phyloP scores from a whole-genome alignment of 1,140 invertebrate genomes.

The Alviniconcha marisindica region DNA sequence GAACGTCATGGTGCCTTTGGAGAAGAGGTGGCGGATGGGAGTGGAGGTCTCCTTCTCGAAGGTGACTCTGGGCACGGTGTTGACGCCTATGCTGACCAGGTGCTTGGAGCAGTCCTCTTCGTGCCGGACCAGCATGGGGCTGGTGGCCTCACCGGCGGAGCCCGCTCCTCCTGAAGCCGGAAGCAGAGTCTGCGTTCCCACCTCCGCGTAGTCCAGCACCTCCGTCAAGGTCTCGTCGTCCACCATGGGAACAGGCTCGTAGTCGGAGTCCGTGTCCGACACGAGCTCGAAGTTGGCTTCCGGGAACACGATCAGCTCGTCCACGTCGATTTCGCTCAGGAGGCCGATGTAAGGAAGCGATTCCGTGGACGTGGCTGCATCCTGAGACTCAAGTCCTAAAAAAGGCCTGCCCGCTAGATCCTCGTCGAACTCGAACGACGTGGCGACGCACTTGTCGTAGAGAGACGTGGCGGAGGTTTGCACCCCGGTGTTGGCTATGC shows the following conservation, averaged over 20 bases:
- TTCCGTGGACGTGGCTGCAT: slow-evolving; percentile 70
- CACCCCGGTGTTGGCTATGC: slow-evolving; percentile 47
- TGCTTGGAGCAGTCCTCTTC: slow-evolving; percentile 33
- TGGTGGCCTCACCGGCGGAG: neutral
- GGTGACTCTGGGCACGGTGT: slow-evolving; percentile 63
- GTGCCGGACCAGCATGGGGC: neutral
- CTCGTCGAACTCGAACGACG: slow-evolving; percentile 56
- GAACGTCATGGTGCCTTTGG: slow-evolving; percentile 68
- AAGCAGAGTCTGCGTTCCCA: slow-evolving; percentile 62
- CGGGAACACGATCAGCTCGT: slow-evolving; percentile 69
- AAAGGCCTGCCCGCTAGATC: slow-evolving; percentile 36
- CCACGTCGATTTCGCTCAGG: slow-evolving; percentile 69
- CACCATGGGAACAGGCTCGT: slow-evolving; percentile 60
- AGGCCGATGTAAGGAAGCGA: slow-evolving; percentile 70
- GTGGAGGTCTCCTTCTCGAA: slow-evolving; percentile 71
- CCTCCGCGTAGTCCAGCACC: slow-evolving; percentile 50
- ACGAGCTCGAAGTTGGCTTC: slow-evolving; percentile 64
- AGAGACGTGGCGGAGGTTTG: slow-evolving; percentile 58
- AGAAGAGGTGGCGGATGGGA: slow-evolving; percentile 61
- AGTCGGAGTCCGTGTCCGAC: slow-evolving; percentile 47
- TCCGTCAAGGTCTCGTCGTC: slow-evolving; percentile 61
- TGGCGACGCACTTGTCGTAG: slow-evolving; percentile 63
- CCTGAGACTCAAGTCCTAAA: slow-evolving; percentile 49
- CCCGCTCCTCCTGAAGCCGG: neutral
- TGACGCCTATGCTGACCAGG: slow-evolving; percentile 62